phyloP scores from a whole-genome alignment of 1,140 invertebrate species.

The Agraylea sexmaculata region DNA sequence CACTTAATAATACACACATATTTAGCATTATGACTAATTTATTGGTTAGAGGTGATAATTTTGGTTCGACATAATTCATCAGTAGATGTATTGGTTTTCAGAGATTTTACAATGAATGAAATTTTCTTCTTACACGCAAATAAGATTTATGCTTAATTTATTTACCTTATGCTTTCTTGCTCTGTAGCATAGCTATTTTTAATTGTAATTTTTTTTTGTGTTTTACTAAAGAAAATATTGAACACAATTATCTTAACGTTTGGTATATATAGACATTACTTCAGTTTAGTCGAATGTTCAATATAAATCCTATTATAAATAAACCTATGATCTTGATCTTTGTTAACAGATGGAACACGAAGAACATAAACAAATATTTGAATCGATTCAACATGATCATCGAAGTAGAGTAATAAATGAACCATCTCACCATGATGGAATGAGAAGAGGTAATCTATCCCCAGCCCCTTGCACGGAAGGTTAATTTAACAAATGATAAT shows the following conservation, averaged over 20 bases:
- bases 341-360: constrained; percentile 15
- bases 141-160: too few species aligned
- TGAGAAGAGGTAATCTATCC: not conserved
- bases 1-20: too few species aligned
- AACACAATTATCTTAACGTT: not conserved
- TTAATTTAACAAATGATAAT: too few species aligned
- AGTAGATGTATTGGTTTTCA: too few species aligned
- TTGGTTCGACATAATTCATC: too few species aligned
- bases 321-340: too few species aligned
- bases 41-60: too few species aligned
- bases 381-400: constrained; percentile 17
- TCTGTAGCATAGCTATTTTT: not conserved
- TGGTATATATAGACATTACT: not conserved
- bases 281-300: not conserved
- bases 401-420: constrained; percentile 7
- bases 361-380: constrained; percentile 15
- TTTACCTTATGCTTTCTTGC: not conserved
- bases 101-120: too few species aligned
- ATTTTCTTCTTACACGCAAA: too few species aligned
- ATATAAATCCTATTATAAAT: not conserved
- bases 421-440: not conserved
- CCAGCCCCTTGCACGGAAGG: too few species aligned
- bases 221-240: not conserved
- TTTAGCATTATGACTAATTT: too few species aligned
- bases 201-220: constrained; percentile 1